A percentile compares a stretch with the other conserved stretches of the same genome.
Conservation (phyloP, 2,797 vertebrate genomes). For the Crenichthys baileyi region DNA sequence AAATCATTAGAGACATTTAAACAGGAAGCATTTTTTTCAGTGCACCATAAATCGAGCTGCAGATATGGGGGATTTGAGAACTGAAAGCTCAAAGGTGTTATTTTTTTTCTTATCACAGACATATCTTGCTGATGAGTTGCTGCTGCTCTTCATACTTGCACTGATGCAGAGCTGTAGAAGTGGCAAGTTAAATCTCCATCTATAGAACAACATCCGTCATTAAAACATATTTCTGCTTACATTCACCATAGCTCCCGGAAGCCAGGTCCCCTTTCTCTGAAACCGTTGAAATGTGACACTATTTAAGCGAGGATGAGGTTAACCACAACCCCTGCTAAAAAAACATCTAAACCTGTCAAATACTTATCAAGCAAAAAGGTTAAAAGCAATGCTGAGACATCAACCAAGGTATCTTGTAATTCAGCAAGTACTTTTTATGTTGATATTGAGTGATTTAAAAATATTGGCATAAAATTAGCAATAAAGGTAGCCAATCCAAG, state of each 20-base stretch:
- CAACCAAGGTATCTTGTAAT: background rate
- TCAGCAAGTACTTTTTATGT: background rate
- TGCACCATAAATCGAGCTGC: background rate
- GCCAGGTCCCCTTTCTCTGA: slow-evolving; percentile 31
- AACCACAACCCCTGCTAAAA: slow-evolving; percentile 23
- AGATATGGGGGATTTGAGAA: slow-evolving; percentile 23
- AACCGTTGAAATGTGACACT: slow-evolving; percentile 27
- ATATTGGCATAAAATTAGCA: background rate
- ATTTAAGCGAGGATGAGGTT: slow-evolving; percentile 27
- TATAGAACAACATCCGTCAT: slow-evolving; percentile 4
- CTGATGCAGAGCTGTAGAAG: slow-evolving; percentile 11
- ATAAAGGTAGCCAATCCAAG: background rate
- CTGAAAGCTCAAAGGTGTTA: slow-evolving; percentile 13
- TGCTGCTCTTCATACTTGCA: background rate
- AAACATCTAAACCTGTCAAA: background rate
- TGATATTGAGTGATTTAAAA: too few relatives aligned
- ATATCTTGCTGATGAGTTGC: background rate
- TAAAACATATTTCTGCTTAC: background rate
- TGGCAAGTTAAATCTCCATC: background rate
- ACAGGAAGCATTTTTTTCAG: slow-evolving; percentile 17
- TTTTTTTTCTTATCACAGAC: background rate
- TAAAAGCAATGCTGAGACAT: background rate
- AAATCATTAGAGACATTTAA: background rate
- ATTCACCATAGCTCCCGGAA: too few relatives aligned
- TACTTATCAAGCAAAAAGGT: background rate